Base-by-base conservation (phyloP, 2,113 vertebrate genomes). In the Polypterus senegalus region DNA sequence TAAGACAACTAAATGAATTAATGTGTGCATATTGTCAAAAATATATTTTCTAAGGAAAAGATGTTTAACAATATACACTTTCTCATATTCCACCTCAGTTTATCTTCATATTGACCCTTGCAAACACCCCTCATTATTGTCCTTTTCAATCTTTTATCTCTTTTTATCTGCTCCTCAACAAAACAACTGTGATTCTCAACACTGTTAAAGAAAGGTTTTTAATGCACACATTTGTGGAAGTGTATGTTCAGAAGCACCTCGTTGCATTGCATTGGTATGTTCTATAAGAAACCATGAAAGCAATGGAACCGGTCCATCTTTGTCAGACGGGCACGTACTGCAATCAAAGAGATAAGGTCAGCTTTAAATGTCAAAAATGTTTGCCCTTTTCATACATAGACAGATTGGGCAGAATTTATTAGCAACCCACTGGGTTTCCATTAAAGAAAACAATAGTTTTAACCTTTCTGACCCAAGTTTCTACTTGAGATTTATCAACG, bases 341-440 rank as follows among this genome's bases (percentile, higher is more conserved):
- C 70, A 78, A 76, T 76, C 65, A 70, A 77, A 68, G 27, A 71
- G 57, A 69, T 69, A 83, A 81, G 81, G 67, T 82, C 82, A 83
- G 71, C 54, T 54, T 66, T 71, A 79, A 79, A 82, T 80, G 67
- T 77, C 72, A 76, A 69, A 65, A 62, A 5, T 83, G 70, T 83
- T 86, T 74, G 65, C 74, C 70, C 69, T 75, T 71, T 71, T 71
- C 66, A 77, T 70, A 68, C 5, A 64, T 61, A 73, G 67, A 71
- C 62, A 51, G 58, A 71, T 73, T 71, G 73, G 68, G 59, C 71
- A 46, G 62, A 73, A 63, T 76, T 73, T 76, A 71, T 78, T 70
- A 74, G 49, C 71, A 81, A 71, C 71, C 70, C 68, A 69, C 72
- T 71, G 73, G 70, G 68, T 70, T 74, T 66, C 62, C 58, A 72